These are phyloP conservation scores for Hemibagrus guttatus DNA, from an alignment of 2,797 vertebrate species.

Conservation along the genomic window DNA sequence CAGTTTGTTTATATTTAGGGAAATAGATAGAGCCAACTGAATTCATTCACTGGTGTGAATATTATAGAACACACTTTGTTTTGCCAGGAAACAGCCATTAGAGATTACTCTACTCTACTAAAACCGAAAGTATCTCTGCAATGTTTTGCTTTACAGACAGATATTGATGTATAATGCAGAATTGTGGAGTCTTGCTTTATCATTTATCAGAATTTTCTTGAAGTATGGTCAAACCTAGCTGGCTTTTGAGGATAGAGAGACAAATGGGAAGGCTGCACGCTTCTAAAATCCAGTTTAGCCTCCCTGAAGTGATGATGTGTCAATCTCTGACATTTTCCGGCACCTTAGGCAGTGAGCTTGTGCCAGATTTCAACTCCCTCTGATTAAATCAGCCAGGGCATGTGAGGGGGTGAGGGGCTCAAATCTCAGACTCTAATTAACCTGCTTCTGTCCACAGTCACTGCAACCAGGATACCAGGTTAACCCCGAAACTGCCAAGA, in stretches of 20 bases:
- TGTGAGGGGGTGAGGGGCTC: conserved; percentile 26
- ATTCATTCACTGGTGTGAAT: neutral
- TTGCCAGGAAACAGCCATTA: neutral
- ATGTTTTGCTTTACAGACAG: neutral
- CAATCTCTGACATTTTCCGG: conserved; percentile 50
- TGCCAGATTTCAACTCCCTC: conserved; percentile 41
- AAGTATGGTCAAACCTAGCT: neutral
- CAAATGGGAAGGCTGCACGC: conserved; percentile 26
- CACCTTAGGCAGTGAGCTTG: conserved; percentile 42
- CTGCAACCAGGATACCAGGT: conserved; percentile 9
- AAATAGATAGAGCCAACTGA: neutral
- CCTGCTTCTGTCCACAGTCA: conserved; percentile 20
- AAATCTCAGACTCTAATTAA: conserved; percentile 29
- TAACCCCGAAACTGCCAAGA: conserved; percentile 15
- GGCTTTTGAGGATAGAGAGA: neutral
- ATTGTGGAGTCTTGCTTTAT: neutral
- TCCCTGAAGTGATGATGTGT: conserved; percentile 51
- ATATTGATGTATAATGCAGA: neutral
- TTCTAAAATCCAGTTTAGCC: conserved; percentile 47
- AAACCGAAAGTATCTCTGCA: neutral
- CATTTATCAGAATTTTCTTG: neutral
- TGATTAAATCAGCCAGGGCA: conserved; percentile 45
- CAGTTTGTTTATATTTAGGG: neutral
- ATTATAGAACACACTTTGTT: neutral
- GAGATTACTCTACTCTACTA: neutral